Base-by-base conservation (phyloP, 2,797 vertebrate species). In the Smutsia temminckii region DNA sequence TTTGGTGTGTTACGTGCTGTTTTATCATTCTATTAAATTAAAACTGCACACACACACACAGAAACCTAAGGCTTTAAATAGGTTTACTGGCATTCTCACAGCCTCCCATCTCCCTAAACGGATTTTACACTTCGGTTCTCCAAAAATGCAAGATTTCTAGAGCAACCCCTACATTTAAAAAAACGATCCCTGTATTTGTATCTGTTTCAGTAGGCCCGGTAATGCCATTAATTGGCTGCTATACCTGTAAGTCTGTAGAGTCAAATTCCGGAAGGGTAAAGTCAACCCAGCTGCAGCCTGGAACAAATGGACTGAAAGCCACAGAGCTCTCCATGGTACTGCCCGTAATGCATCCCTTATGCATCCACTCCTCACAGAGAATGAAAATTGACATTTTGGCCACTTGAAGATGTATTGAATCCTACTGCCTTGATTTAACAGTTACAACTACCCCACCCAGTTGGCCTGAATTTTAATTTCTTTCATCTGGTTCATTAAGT, bases 281-380 rank as follows among this genome's bases (percentile, higher is more conserved):
- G 34, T 49, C 80, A 94, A 4, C 16, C 5, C 5, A 78, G 14
- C 5, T 81, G 42, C 16, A 94, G 53, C 11, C 16, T 8, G n/a
- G 53, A 40, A 16, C 53, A 88, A 85, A 69, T 2, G 8, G 34
- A 78, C 4, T 0, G 14, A 5, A 63, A 75, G 32, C 8, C 14
- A 1, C 18, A 85, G 97, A 95, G 68, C 96, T 96, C 89, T 97
- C 95, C 94, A 53, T 93, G 91, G 96, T 97, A 40, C 93, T 96
- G 96, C 75, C 9, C 0, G 2, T 9, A 23, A 81, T 21, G 14
- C 7, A 7, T 2, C 1, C 2, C 2, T 81, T 3, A 23, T 14
- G 5, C 1, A 18, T 29, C 34, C 23, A 8, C 17, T 78, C 64
- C 40, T 27, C 9, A 64, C 37, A 55, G 40, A 72, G 21, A 63